phyloP scores from a whole-genome alignment of 2,888 invertebrate species.

The Mactromeris polynyma region DNA sequence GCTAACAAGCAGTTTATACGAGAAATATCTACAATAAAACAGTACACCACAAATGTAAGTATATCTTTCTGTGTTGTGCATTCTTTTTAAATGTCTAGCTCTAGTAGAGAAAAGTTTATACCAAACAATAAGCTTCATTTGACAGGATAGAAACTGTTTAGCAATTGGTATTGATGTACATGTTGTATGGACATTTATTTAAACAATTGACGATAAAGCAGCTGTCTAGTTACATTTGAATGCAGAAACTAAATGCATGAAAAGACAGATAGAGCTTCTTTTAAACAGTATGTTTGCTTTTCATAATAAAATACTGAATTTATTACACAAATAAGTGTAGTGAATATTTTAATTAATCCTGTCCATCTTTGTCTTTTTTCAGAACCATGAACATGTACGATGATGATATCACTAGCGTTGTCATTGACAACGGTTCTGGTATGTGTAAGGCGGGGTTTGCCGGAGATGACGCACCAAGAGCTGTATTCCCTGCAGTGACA shows the following conservation, averaged over 20 bases:
- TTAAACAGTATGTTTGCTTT: neutral
- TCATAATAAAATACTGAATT: too few relatives aligned
- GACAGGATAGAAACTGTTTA: neutral
- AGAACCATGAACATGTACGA: neutral
- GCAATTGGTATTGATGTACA: neutral
- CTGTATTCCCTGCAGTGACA: neutral
- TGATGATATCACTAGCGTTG: neutral
- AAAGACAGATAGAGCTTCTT: neutral
- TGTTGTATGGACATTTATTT: neutral
- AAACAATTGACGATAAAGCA: neutral
- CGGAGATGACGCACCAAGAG: neutral
- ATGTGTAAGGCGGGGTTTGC: slow-evolving; percentile 8
- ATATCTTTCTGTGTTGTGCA: neutral
- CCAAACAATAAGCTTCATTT: neutral
- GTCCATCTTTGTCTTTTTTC: neutral
- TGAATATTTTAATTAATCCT: too few relatives aligned
- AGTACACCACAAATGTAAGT: neutral
- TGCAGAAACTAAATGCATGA: accelerated
- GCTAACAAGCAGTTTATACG: neutral
- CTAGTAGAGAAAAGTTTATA: neutral
- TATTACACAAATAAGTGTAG: too few relatives aligned
- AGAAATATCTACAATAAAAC: neutral
- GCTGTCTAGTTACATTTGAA: neutral
- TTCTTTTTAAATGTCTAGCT: too few relatives aligned
- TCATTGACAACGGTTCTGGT: too few relatives aligned